phyloP scores from a whole-genome alignment of 2,888 invertebrate species.

The Agrypnus murinus region DNA sequence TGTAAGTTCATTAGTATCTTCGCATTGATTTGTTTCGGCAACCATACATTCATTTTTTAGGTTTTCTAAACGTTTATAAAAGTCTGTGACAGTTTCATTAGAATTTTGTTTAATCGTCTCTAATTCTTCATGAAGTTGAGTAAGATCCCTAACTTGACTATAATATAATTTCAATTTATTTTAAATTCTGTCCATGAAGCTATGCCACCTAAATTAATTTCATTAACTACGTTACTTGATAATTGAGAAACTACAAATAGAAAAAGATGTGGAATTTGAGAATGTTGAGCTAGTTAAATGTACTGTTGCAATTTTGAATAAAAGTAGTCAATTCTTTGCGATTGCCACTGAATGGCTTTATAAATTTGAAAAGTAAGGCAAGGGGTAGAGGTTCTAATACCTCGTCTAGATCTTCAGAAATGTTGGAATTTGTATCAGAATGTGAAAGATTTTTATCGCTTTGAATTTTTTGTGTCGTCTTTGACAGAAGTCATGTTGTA shows the following conservation, averaged over 20 bases:
- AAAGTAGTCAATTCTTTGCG: slow-evolving; percentile 2
- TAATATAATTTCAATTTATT: slow-evolving; percentile 42
- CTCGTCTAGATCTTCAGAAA: too few species aligned
- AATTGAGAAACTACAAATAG: slow-evolving; percentile 10
- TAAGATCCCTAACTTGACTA: slow-evolving; percentile 38
- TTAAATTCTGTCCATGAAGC: slow-evolving; percentile 12
- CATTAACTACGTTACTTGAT: slow-evolving; percentile 10
- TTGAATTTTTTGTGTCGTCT: too few species aligned
- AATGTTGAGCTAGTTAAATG: slow-evolving; percentile 5
- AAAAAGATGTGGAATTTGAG: background rate
- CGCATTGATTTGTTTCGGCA: slow-evolving; percentile 16
- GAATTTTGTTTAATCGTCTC: slow-evolving; percentile 46
- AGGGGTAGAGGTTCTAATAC: too few species aligned
- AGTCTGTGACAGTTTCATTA: slow-evolving; percentile 44
- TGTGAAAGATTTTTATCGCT: too few species aligned
- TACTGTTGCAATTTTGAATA: background rate
- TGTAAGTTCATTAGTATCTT: background rate
- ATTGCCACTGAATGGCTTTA: slow-evolving; percentile 12
- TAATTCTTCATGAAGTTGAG: slow-evolving; percentile 45
- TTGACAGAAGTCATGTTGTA: too few species aligned
- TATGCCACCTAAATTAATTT: slow-evolving; percentile 4
- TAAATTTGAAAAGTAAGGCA: slow-evolving; percentile 18
- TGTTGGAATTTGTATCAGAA: too few species aligned
- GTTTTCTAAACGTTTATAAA: slow-evolving; percentile 49
- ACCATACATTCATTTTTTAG: slow-evolving; percentile 48